These are phyloP conservation scores for Myioborus miniatus DNA, from an alignment of 2,797 vertebrate species.

Conservation along the genomic window DNA sequence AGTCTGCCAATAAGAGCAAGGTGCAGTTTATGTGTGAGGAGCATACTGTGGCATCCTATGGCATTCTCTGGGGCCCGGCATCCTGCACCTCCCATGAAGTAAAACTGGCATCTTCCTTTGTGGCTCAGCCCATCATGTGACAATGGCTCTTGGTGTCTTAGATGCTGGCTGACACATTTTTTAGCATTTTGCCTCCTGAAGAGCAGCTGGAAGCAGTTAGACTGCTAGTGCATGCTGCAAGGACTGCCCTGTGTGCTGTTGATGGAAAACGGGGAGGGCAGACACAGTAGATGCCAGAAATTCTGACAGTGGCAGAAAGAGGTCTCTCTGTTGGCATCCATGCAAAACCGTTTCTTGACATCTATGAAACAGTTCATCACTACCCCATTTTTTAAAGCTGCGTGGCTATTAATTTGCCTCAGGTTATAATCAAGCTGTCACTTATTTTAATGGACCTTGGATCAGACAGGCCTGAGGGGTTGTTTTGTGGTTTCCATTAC, in stretches of 20 bases:
- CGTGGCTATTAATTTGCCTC: neutral
- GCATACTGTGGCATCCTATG: neutral
- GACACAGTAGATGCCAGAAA: neutral
- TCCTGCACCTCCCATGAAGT: fast-evolving
- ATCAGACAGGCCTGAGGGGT: neutral
- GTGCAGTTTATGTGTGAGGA: neutral
- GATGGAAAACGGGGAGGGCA: neutral
- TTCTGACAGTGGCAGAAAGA: neutral
- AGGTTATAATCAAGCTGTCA: slow-evolving; percentile 38
- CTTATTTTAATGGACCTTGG: slow-evolving; percentile 21
- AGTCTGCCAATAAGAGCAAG: neutral
- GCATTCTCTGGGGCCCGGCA: neutral
- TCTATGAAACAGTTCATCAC: neutral
- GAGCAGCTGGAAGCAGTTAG: neutral
- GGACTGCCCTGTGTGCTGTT: neutral
- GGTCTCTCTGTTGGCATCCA: neutral
- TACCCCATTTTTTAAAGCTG: neutral
- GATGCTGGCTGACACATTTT: neutral
- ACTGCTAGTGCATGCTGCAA: neutral
- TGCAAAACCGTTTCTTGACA: neutral
- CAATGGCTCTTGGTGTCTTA: neutral
- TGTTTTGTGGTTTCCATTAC: slow-evolving; percentile 26
- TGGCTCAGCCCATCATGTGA: neutral
- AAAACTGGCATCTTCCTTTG: neutral
- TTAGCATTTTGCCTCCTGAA: neutral